Conservation (phyloP, 2,888 invertebrate genomes). For the Ectobius pallidus region DNA sequence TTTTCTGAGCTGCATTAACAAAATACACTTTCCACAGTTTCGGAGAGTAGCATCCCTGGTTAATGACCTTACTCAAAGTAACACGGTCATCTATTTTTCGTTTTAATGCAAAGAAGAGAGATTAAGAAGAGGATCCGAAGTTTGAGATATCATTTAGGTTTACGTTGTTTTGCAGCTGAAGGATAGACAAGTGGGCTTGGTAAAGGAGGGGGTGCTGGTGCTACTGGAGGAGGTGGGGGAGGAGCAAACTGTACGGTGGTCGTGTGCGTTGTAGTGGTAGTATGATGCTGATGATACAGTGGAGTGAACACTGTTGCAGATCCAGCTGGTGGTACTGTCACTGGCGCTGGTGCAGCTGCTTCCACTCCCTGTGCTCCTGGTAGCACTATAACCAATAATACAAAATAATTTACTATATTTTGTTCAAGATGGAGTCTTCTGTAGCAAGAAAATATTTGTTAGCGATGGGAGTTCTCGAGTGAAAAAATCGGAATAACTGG, state of each 20-base stretch:
- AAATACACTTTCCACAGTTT: too few relatives aligned
- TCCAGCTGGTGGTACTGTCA: slow-evolving; percentile 38
- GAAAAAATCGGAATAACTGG: too few relatives aligned
- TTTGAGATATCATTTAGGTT: slow-evolving; percentile 15
- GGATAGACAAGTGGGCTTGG: slow-evolving; percentile 28
- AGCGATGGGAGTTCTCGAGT: too few relatives aligned
- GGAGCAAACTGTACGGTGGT: slow-evolving; percentile 52
- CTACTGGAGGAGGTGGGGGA: slow-evolving; percentile 38
- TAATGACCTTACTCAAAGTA: too few relatives aligned
- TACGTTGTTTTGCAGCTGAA: slow-evolving; percentile 17
- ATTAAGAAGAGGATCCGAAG: not conserved
- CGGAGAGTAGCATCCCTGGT: too few relatives aligned
- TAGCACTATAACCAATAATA: slow-evolving; percentile 26
- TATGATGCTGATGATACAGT: slow-evolving; percentile 38
- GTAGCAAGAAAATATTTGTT: not conserved
- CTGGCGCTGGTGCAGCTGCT: slow-evolving; percentile 8
- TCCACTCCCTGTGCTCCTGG: slow-evolving; percentile 1
- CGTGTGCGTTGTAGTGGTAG: slow-evolving; percentile 53
- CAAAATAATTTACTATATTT: not conserved
- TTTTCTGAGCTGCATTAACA: too few relatives aligned
- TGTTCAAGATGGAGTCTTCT: not conserved
- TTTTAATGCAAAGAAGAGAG: not conserved
- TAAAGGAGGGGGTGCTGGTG: slow-evolving; percentile 42
- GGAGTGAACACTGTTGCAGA: slow-evolving; percentile 39
- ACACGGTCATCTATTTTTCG: not conserved